Percentiles rank a stretch among this genome's conserved stretches.
Evolutionary conservation across 35 echinoderm and acorn worm species (phyloP).

Genomic region (Stichopus chloronotus): DNA sequence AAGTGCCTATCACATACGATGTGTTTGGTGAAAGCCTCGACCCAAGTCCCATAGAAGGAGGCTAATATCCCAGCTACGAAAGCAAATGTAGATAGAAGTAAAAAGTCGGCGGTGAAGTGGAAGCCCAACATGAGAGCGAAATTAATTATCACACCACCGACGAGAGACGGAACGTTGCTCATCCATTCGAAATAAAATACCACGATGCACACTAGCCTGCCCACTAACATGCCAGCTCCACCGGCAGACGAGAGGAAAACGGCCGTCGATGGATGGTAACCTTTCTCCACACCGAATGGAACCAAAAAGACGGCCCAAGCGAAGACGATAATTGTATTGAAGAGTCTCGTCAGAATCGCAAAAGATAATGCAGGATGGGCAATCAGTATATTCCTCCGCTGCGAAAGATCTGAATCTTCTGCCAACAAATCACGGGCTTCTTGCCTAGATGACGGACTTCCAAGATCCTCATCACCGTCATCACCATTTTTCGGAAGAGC

Average conservation of each 20-base stretch:
- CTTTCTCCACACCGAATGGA: constrained; percentile 7
- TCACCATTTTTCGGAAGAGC: no score
- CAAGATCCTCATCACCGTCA: no score
- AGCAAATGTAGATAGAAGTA: not conserved
- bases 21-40: not conserved
- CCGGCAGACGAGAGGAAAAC: not conserved
- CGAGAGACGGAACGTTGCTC: not conserved
- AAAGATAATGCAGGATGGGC: constrained; percentile 2
- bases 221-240: constrained; percentile 6
- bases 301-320: constrained; percentile 21
- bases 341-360: not conserved
- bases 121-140: not conserved
- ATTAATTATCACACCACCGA: not conserved
- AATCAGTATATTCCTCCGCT: not conserved
- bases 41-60: not conserved
- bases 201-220: not conserved
- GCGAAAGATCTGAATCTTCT: no score
- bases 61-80: not conserved
- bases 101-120: not conserved
- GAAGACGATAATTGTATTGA: constrained; percentile 1
- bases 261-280: constrained; percentile 1
- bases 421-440: no score
- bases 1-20: not conserved
- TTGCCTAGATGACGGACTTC: no score
- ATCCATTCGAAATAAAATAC: not conserved